phyloP scores from a whole-genome alignment of 1,140 invertebrate species.

The Drosophila trapezifrons region DNA sequence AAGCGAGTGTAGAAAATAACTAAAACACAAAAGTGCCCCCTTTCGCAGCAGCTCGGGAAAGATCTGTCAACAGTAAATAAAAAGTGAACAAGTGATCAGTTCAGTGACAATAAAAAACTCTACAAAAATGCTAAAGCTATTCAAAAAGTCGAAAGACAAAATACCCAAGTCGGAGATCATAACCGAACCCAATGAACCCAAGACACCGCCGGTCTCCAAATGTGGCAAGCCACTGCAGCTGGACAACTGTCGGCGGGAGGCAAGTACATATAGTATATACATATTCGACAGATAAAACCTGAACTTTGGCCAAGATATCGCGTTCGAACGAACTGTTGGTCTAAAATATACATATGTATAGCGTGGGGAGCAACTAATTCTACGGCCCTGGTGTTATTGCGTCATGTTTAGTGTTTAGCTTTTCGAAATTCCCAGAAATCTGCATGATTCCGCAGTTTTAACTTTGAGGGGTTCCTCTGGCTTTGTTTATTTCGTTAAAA shows the following conservation, averaged over 20 bases:
- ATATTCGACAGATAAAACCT: slow-evolving; percentile 14
- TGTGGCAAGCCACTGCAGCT: slow-evolving; percentile 78
- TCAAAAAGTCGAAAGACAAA: slow-evolving; percentile 82
- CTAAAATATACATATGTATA: slow-evolving; percentile 1
- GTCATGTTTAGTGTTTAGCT: slow-evolving; percentile 16
- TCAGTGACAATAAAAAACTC: slow-evolving; percentile 10
- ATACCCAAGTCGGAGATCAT: slow-evolving; percentile 82
- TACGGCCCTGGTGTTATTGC: slow-evolving; percentile 18
- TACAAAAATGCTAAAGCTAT: slow-evolving; percentile 73
- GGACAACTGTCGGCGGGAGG: slow-evolving; percentile 81
- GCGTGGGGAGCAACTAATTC: neutral
- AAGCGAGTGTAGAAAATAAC: slow-evolving; percentile 11
- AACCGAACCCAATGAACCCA: slow-evolving; percentile 67
- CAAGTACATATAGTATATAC: slow-evolving; percentile 62
- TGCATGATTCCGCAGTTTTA: slow-evolving; percentile 1
- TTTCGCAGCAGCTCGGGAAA: neutral
- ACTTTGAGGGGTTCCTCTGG: slow-evolving; percentile 1
- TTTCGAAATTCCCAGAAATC: slow-evolving; percentile 16
- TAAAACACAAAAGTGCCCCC: slow-evolving; percentile 8
- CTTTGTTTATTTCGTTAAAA: slow-evolving; percentile 8
- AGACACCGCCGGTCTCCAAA: slow-evolving; percentile 72
- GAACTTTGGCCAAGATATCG: slow-evolving; percentile 38
- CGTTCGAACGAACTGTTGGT: slow-evolving; percentile 12
- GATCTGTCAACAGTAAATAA: slow-evolving; percentile 8
- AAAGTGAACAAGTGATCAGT: slow-evolving; percentile 8